phyloP scores from a whole-genome alignment of 2,797 vertebrate species.

The Apogon hyalosoma region DNA sequence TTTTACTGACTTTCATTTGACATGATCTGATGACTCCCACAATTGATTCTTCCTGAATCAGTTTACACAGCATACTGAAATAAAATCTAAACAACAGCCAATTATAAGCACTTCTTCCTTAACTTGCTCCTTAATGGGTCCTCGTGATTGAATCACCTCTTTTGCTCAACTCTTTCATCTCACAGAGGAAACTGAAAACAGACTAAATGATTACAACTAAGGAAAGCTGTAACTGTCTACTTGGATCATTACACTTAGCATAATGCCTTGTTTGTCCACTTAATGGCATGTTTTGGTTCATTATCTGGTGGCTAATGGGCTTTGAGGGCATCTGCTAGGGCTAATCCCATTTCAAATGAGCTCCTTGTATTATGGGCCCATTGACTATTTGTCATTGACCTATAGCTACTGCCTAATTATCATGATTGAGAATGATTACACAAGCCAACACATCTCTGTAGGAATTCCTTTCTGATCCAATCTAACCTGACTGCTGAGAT shows the following conservation, averaged over 20 bases:
- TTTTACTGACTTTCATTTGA: background rate
- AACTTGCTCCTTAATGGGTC: background rate
- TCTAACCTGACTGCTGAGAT: constrained; percentile 19
- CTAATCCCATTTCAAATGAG: constrained; percentile 26
- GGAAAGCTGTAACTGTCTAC: constrained; percentile 31
- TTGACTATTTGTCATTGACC: constrained; percentile 46
- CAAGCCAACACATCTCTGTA: constrained; percentile 32
- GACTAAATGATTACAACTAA: constrained; percentile 28
- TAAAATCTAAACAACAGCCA: background rate
- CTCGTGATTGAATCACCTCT: background rate
- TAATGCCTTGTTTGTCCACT: constrained; percentile 63
- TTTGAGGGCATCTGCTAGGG: constrained; percentile 21
- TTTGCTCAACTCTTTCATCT: constrained; percentile 12
- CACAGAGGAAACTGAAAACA: constrained; percentile 20
- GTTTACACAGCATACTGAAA: background rate
- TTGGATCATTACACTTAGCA: constrained; percentile 41
- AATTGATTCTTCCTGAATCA: background rate
- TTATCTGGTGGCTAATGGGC: constrained; percentile 56
- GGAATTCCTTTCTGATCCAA: constrained; percentile 25
- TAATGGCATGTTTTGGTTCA: constrained; percentile 61
- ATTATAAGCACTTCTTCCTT: background rate
- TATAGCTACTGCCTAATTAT: constrained; percentile 37
- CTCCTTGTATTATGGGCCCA: constrained; percentile 3
- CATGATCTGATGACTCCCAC: background rate
- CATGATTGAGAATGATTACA: constrained; percentile 34